Conservation (phyloP, 2,113 vertebrate species). For the Barnardius zonarius region DNA sequence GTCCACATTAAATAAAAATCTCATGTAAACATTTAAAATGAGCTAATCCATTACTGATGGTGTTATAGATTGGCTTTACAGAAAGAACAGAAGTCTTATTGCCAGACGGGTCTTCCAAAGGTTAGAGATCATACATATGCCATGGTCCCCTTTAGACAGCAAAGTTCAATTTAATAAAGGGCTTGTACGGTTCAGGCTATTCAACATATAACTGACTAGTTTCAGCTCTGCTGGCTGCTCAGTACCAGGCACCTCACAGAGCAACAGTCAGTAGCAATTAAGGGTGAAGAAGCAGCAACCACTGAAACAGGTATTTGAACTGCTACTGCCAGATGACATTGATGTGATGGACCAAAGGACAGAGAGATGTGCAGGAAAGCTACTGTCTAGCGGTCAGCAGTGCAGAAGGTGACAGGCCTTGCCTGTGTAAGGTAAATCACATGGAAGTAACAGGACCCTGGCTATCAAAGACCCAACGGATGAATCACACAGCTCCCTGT, state of each 20-base stretch:
- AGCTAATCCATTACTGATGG: neutral
- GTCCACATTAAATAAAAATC: neutral
- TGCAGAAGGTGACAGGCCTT: neutral
- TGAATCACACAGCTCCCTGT: neutral
- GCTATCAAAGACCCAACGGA: neutral
- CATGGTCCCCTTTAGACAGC: neutral
- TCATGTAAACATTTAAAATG: neutral
- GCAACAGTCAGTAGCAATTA: neutral
- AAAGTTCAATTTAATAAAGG: neutral
- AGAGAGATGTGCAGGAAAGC: neutral
- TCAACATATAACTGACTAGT: neutral
- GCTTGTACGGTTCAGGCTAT: neutral
- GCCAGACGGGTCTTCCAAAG: neutral
- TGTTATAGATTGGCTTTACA: neutral
- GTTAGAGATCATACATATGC: neutral
- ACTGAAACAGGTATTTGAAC: neutral
- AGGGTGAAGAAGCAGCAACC: neutral
- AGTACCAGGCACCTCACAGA: neutral
- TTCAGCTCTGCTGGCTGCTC: neutral
- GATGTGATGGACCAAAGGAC: neutral
- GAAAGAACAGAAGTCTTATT: neutral
- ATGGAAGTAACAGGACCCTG: neutral
- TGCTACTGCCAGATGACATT: neutral
- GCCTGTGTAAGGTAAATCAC: neutral
- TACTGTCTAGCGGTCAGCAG: neutral